Conservation (phyloP, 2,113 vertebrate genomes). For the Chascanopsetta lugubris region DNA sequence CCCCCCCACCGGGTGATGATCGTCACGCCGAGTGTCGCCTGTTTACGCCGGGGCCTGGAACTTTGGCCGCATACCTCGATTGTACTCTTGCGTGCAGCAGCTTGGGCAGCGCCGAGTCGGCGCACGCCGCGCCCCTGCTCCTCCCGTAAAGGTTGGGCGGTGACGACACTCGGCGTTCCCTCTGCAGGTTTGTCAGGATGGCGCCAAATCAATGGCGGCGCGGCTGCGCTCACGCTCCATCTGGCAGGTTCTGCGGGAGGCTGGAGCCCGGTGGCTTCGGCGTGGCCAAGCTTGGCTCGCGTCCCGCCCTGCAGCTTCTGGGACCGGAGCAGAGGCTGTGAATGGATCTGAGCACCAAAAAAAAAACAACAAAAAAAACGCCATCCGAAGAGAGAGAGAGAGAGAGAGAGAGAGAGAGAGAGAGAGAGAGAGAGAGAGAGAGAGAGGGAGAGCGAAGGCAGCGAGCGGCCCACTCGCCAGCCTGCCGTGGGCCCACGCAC, state of each 20-base stretch:
- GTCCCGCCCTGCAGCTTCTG: slow-evolving; percentile 70
- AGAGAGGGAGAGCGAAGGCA: slow-evolving; percentile 47
- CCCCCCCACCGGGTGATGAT: slow-evolving; percentile 28
- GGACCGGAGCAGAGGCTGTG: slow-evolving; percentile 56
- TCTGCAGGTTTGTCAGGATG: not conserved
- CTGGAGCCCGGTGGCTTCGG: slow-evolving; percentile 41
- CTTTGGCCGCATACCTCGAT: not conserved
- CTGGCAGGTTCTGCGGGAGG: slow-evolving; percentile 63
- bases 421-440: no score
- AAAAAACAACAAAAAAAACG: no score
- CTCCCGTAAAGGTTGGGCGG: not conserved
- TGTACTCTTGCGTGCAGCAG: slow-evolving; percentile 8
- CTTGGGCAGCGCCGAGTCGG: not conserved
- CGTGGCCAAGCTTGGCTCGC: slow-evolving; percentile 65
- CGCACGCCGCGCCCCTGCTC: not conserved
- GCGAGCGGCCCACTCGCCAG: slow-evolving; percentile 71
- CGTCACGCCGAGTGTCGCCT: slow-evolving; percentile 5
- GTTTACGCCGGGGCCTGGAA: not conserved
- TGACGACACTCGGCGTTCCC: not conserved
- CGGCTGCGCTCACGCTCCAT: no score
- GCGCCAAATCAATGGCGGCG: no score
- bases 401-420: no score
- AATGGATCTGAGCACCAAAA: slow-evolving; percentile 64
- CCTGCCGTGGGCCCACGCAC: slow-evolving; percentile 51
- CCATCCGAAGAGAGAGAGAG: no score